Conservation (phyloP, 1,140 invertebrate genomes). For the Drosophila tristis region DNA sequence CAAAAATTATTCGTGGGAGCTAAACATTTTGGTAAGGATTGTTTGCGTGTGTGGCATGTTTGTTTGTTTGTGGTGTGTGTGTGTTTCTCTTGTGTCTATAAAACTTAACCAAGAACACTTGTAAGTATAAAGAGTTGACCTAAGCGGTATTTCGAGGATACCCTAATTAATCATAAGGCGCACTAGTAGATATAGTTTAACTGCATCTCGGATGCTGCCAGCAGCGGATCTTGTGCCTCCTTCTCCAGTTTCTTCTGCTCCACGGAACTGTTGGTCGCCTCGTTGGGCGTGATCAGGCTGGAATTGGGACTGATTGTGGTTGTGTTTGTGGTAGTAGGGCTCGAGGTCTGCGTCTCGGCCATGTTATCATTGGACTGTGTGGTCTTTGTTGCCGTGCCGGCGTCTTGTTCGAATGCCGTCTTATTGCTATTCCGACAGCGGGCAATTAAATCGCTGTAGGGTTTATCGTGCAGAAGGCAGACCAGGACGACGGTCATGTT, state of each 20-base stretch:
- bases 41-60: constrained; percentile 39
- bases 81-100: constrained; percentile 31
- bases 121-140: constrained; percentile 57
- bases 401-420: constrained; percentile 8
- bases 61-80: background rate
- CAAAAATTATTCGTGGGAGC: constrained; percentile 28
- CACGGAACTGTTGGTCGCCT: constrained; percentile 7
- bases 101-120: constrained; percentile 61
- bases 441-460: constrained; percentile 89
- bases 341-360: constrained; percentile 25
- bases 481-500: constrained; percentile 98
- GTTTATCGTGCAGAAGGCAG: constrained; percentile 90
- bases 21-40: constrained; percentile 49
- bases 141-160: constrained; percentile 47
- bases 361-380: constrained; percentile 24
- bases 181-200: constrained; percentile 56
- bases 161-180: constrained; percentile 64
- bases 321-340: constrained; percentile 15
- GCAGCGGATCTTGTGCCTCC: constrained; percentile 60
- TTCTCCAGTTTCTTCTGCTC: constrained; percentile 29
- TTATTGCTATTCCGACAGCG: constrained; percentile 74
- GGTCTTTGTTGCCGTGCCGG: constrained; percentile 7
- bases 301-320: constrained; percentile 32
- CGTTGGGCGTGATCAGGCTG: background rate
- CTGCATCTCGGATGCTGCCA: constrained; percentile 65